Evolutionary conservation across 2,888 invertebrate species (phyloP).

Genomic region (Litoditis marina): DNA sequence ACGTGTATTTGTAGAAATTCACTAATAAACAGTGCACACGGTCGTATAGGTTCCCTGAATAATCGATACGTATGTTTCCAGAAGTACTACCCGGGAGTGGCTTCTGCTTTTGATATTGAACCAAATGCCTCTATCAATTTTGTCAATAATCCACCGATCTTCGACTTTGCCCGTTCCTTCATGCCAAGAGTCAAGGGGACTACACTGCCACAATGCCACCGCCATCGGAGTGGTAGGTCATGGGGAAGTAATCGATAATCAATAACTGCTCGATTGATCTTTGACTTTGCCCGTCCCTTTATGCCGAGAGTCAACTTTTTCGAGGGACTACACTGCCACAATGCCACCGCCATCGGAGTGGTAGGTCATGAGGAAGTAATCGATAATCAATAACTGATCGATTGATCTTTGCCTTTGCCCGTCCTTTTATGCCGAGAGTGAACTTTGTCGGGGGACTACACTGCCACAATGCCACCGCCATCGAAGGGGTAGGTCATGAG

Average conservation of each 20-base stretch:
- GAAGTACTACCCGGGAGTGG: conserved; percentile 38
- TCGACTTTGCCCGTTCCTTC: conserved; percentile 60
- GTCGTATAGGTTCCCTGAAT: too few species aligned
- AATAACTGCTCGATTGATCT: conserved; percentile 62
- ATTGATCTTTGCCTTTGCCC: conserved; percentile 61
- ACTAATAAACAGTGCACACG: too few species aligned
- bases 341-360: too few species aligned
- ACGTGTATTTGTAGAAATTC: too few species aligned
- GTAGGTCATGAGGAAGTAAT: too few species aligned
- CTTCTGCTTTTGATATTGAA: conserved; percentile 55
- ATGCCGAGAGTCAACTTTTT: conserved; percentile 62
- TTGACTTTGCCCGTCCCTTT: conserved; percentile 60
- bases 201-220: conserved; percentile 57
- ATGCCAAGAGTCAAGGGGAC: conserved; percentile 61
- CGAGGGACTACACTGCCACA: conserved; percentile 59
- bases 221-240: too few species aligned
- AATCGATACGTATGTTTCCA: conserved; percentile 4
- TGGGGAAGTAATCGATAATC: too few species aligned
- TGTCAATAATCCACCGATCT: conserved; percentile 61
- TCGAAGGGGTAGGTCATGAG: conserved; percentile 42
- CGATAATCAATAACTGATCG: too few species aligned
- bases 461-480: conserved; percentile 49
- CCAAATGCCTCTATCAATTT: conserved; percentile 61
- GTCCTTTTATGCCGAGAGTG: conserved; percentile 61
- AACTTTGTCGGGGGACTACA: conserved; percentile 61